Evolutionary conservation across 2,888 invertebrate species (phyloP), one percentile per base, ranked within the genome.

Genomic region (Silvanus unidentatus): DNA sequence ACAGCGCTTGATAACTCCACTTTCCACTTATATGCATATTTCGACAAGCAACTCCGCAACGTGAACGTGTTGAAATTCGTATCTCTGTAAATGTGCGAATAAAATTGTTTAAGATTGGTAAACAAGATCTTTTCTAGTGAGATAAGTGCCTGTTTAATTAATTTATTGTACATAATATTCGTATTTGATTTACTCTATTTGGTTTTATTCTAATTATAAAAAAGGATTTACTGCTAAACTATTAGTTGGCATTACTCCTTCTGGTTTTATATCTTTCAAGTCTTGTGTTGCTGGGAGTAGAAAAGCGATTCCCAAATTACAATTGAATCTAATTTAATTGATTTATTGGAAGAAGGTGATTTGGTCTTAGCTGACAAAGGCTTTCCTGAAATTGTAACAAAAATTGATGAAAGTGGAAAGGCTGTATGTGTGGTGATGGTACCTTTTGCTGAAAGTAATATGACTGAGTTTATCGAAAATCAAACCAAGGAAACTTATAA

Each of bases 271-370:
- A 9, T 11, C 15, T 10, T 36, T 16, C 16, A 10, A 30, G 14
- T 42, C 42, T 6, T 3, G 11, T 5, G n/a, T 13, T 12, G 28
- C 28, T 39, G 43, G 43, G 6, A 39, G 43, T 5, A 32, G 16
- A 34, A n/a, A 40, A 4, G 35, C 35, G 44, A 44, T 36, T 9
- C 40, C 1, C 35, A 41, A n/a, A 41, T 45, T 4, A 41, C 45
- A 9, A 41, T 2, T 14, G 13, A 22, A 9, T 16, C 35, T 10
- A 34, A 39, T 2, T 28, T 45, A 4, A 28, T 45, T 16, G 28
- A 45, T 27, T 11, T 27, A 29, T 13, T 45, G 8, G 45, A 45
- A 36, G 34, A 27, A 28, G 41, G 41, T 11, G 45, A 45, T 16
- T 1, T 36, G 1, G 41, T 45, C 14, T 16, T 45, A 2, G 40